Base-by-base conservation (phyloP, 1,140 invertebrate genomes). In the Hyposmocoma kahamanoa region DNA sequence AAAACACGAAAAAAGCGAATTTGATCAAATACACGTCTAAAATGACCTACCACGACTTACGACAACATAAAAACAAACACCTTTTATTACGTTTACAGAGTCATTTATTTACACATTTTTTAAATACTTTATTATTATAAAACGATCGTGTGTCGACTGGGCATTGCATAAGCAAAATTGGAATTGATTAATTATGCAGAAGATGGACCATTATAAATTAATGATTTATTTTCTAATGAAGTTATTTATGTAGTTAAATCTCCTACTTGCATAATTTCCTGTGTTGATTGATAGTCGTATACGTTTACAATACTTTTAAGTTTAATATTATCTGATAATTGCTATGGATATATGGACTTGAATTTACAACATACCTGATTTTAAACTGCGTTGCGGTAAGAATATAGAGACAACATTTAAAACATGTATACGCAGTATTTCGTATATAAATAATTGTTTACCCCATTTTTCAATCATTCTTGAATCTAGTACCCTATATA, bases 11-110 rank as follows among this genome's bases (percentile, higher is more conserved):
- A 69, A 49, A 26, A 69, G 48, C 41, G 72, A 77, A 45, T 79
- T 73, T 41, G 72, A 81, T 70, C 82, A 84, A 59, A 85, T 85
- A 61, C 80, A 85, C 34, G 82, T 85, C 51, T 84, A 79, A 72
- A 53, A 11, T 3, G 21, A n/a, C 17, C 38, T 36, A 36, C 15
- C 32, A n/a, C n/a, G n/a, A n/a, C n/a, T n/a, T n/a, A n/a, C n/a
- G n/a, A n/a, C n/a, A n/a, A n/a, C n/a, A n/a, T n/a, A n/a, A n/a
- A n/a, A n/a, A n/a, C n/a, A n/a, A n/a, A n/a, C n/a, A n/a, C n/a
- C n/a, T n/a, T n/a, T n/a, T n/a, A n/a, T n/a, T n/a, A n/a, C n/a
- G n/a, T n/a, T n/a, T n/a, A n/a, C n/a, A n/a, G n/a, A n/a, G n/a
- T n/a, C n/a, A n/a, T n/a, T n/a, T n/a, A n/a, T n/a, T n/a, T n/a